Evolutionary conservation across 1,140 invertebrate species (phyloP).

Genomic region (Anagrus nilaparvatae): DNA sequence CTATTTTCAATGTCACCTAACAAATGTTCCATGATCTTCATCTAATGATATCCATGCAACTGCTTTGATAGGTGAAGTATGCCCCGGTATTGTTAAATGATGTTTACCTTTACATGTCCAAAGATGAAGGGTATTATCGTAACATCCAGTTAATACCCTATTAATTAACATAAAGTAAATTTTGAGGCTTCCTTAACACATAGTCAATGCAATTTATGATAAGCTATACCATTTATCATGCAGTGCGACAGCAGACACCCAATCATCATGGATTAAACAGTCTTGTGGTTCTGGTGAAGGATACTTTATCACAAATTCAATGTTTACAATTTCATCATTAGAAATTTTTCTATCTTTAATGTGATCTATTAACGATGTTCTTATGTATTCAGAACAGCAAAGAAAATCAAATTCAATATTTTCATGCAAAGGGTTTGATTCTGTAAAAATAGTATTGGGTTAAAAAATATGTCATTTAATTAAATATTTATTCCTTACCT

Average conservation of each 20-base stretch:
- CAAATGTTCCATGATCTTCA: conserved; percentile 56
- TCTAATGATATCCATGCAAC: conserved; percentile 74
- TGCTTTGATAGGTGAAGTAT: conserved; percentile 74
- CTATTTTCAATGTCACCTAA: too few species aligned
- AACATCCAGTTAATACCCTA: conserved; percentile 85
- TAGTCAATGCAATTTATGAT: too few species aligned
- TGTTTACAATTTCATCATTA: conserved; percentile 66
- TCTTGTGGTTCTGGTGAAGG: conserved; percentile 82
- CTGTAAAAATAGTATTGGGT: conserved; percentile 20
- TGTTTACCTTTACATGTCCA: conserved; percentile 80
- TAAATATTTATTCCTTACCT: conserved; percentile 37
- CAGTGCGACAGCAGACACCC: conserved; percentile 79
- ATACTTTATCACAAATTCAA: conserved; percentile 82
- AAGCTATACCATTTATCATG: conserved; percentile 56
- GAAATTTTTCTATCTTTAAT: conserved; percentile 55
- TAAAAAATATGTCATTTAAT: background rate
- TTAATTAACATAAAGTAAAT: conserved; percentile 16
- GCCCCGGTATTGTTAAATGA: conserved; percentile 71
- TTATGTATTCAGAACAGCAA: conserved; percentile 68
- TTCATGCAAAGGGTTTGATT: conserved; percentile 36
- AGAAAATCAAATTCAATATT: conserved; percentile 79
- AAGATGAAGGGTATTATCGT: conserved; percentile 86
- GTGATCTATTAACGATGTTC: conserved; percentile 57
- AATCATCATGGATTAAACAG: conserved; percentile 87
- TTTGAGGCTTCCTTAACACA: background rate